These are phyloP conservation scores for Sapayoa aenigma DNA, from an alignment of 2,113 vertebrate species.

Conservation along the genomic window DNA sequence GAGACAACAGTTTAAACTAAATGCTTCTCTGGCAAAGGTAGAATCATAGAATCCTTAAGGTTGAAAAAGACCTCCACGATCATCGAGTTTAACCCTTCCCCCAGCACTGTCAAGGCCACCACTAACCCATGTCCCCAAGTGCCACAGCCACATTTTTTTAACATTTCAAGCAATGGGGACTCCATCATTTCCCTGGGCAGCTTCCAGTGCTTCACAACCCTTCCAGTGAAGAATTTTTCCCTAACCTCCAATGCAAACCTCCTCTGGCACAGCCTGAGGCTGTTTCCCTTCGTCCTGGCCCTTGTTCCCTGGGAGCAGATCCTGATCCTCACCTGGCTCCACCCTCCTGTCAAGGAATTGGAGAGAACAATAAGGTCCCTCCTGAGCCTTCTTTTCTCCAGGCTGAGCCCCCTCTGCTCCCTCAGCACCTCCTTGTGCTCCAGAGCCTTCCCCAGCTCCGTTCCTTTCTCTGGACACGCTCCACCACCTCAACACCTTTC, in stretches of 20 bases:
- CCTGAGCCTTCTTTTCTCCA: neutral
- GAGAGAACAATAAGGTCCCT: rapidly evolving
- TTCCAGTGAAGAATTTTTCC: neutral
- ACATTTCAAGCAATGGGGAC: neutral
- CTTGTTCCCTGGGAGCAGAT: neutral
- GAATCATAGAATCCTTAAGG: neutral
- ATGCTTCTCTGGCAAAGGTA: neutral
- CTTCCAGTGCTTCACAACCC: neutral
- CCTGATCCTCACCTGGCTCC: rapidly evolving
- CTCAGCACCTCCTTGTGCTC: rapidly evolving
- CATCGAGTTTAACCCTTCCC: rapidly evolving
- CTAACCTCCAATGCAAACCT: neutral
- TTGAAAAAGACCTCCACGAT: neutral
- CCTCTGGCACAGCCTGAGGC: neutral
- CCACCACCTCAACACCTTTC: neutral
- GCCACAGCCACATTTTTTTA: neutral
- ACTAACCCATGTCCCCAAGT: neutral
- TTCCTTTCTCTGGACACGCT: rapidly evolving
- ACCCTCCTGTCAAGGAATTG: neutral
- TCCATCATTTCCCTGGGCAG: too few relatives aligned
- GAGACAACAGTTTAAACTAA: too few relatives aligned
- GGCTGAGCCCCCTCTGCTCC: neutral
- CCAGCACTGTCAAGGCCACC: neutral
- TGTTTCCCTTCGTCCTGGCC: rapidly evolving
- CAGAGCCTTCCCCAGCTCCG: rapidly evolving